Conservation (phyloP, 2,113 vertebrate genomes). For the Pandion haliaetus region DNA sequence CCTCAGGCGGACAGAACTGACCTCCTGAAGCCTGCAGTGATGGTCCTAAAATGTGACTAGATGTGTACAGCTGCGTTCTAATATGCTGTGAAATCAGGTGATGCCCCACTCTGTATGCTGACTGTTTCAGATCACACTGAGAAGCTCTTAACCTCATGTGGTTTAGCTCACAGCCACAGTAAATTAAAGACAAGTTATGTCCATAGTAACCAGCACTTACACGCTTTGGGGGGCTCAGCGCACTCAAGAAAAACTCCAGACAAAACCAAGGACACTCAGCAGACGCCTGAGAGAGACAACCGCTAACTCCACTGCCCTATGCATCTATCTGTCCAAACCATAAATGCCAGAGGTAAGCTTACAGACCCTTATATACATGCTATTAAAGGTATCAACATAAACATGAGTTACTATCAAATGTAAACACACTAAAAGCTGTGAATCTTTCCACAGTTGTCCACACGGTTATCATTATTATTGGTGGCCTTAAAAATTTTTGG, state of each 20-base stretch:
- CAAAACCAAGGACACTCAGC: not conserved
- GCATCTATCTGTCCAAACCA: not conserved
- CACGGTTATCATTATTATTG: not conserved
- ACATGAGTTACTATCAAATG: not conserved
- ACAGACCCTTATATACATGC: not conserved
- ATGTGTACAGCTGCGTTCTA: not conserved
- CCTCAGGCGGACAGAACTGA: not conserved
- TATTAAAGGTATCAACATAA: not conserved
- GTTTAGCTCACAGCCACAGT: not conserved
- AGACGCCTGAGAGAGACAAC: not conserved
- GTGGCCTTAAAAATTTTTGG: not conserved
- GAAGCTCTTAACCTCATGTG: not conserved
- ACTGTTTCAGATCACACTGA: not conserved
- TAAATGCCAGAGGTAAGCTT: not conserved
- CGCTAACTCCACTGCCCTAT: not conserved
- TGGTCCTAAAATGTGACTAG: not conserved
- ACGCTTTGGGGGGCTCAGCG: not conserved
- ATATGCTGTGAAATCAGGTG: not conserved
- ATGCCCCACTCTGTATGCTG: not conserved
- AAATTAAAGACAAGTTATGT: not conserved
- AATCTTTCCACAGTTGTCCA: not conserved
- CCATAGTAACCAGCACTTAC: not conserved
- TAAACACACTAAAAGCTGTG: not conserved
- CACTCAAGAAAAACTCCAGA: not conserved
- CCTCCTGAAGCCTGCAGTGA: not conserved